phyloP scores from a whole-genome alignment of 1,140 invertebrate species.

The Drosophila athabasca region DNA sequence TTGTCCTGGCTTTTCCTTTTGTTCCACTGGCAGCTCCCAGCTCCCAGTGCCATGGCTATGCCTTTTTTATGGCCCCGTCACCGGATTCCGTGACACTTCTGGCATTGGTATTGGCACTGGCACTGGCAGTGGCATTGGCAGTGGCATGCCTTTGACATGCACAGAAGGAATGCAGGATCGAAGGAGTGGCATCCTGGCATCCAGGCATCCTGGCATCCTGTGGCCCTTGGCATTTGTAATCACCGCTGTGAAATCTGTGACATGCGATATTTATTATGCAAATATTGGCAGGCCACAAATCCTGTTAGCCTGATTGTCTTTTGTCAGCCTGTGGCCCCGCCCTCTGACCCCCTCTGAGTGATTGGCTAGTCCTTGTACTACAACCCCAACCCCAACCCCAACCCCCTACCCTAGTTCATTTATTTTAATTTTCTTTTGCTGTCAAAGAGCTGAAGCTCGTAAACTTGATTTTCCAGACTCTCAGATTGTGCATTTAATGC shows the following conservation, averaged over 20 bases:
- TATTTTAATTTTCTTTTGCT: neutral
- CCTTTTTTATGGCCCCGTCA: neutral
- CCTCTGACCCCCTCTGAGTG: neutral
- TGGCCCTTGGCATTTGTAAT: constrained; percentile 15
- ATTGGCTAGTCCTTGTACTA: constrained; percentile 6
- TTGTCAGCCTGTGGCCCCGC: no score
- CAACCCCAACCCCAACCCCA: neutral
- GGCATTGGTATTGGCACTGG: constrained; percentile 4
- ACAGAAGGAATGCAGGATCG: neutral
- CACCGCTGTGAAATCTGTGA: constrained; percentile 51
- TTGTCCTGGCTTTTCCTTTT: constrained; percentile 36
- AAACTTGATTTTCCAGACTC: neutral
- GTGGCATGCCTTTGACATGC: constrained; percentile 19
- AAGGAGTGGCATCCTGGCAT: constrained; percentile 15
- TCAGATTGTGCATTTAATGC: constrained; percentile 52
- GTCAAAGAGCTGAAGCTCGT: neutral
- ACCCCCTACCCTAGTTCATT: neutral
- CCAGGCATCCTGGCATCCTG: neutral
- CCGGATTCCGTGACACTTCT: constrained; percentile 24
- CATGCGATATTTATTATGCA: constrained; percentile 79
- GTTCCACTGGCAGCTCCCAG: neutral
- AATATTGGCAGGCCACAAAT: constrained; percentile 72
- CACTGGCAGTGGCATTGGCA: no score
- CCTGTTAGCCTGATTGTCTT: constrained; percentile 56
- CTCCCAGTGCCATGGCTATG: neutral